Evolutionary conservation across 2,888 invertebrate genomes (phyloP), one percentile per base, ranked within the genome.

Genomic region (Strigamia maritima): DNA sequence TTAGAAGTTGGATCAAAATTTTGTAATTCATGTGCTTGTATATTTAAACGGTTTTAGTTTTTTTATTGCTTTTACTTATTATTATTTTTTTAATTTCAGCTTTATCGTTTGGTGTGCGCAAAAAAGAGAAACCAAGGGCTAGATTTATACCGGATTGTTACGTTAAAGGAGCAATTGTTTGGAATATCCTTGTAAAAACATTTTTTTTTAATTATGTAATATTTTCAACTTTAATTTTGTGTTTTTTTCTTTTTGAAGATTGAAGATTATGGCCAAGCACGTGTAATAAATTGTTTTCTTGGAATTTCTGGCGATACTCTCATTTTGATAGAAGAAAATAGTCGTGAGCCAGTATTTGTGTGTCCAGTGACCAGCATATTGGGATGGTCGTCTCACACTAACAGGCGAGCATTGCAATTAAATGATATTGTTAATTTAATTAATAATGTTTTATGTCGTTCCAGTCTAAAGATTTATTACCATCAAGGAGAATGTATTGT

Each of bases 401-500:
- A 89, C 84, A 89, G 89, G 90, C 89, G 82, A 81, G 82, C 35
- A 49, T 2, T n/a, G 22, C 16, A 4, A 2, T 4, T 14, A 16
- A 28, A 74, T n/a, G 19, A 6, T 3, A 7, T 24, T 22, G 19
- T 70, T 28, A 70, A 6, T 74, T 78, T n/a, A 19, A 31, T 78
- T 24, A 28, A 75, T 22, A 75, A 78, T 78, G 40, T 78, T 79
- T 77, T 12, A 38, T 76, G 77, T 77, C 80, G 31, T 80, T 82
- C 19, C 87, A 93, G 93, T 82, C 86, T 94, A 80, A 89, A 94
- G 80, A 87, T 96, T 80, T 97, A 94, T 87, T 94, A 95, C 87
- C 96, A 97, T 86, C 94, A 95, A 86, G 96, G 97, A 2, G 97
- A 97, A 87, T 94, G 95, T 86, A 90, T 96, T 82, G 92, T 93